These are phyloP conservation scores for Wiebesia pumilae DNA, from an alignment of 1,140 invertebrate genomes.

Conservation along the genomic window DNA sequence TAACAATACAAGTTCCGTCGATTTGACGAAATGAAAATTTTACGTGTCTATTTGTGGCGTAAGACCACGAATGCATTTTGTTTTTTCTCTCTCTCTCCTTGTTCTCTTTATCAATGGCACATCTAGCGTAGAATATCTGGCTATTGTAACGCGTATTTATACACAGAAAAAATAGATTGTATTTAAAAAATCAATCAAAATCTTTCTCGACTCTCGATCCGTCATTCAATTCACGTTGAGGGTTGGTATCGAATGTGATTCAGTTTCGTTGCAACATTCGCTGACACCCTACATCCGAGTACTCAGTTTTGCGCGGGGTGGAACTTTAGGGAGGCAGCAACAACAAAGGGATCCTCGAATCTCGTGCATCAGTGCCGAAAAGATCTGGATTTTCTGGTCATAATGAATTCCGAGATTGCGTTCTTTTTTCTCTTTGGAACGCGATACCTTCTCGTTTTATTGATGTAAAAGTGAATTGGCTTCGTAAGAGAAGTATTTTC, in stretches of 20 bases:
- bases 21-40: neutral
- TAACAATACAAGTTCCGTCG: neutral
- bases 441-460: slow-evolving; percentile 1
- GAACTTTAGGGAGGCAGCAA: slow-evolving; percentile 3
- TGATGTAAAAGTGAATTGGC: neutral
- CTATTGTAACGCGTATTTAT: neutral
- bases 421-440: neutral
- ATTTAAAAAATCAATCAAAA: neutral
- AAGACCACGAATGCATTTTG: neutral
- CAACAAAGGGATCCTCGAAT: slow-evolving; percentile 4
- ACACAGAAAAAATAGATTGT: neutral
- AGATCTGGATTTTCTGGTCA: slow-evolving; percentile 6
- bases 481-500: neutral
- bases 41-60: neutral
- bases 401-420: neutral
- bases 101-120: too few species aligned
- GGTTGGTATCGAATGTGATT: neutral
- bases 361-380: neutral
- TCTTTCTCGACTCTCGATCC: neutral
- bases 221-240: neutral
- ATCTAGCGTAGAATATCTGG: neutral
- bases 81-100: too few species aligned
- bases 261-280: neutral
- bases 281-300: neutral
- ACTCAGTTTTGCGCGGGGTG: neutral